Evolutionary conservation across 2,797 vertebrate genomes (phyloP).

Genomic region (Phataginus tricuspis): DNA sequence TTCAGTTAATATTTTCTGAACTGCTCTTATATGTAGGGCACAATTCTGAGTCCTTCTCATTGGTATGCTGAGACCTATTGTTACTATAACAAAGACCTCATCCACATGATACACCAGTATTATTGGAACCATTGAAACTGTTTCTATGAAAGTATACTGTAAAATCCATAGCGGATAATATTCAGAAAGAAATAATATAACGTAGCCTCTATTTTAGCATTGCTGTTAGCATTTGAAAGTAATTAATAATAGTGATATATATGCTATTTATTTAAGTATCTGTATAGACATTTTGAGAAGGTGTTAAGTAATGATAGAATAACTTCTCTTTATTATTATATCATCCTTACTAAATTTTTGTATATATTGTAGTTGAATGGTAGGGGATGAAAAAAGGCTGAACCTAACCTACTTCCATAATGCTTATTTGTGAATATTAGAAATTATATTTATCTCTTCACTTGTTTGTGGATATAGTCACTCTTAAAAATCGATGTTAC

Average conservation of each 20-base stretch:
- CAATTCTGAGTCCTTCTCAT: not conserved
- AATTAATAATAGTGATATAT: not conserved
- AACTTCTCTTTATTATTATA: not conserved
- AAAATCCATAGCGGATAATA: not conserved
- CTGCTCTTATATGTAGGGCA: not conserved
- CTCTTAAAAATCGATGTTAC: not conserved
- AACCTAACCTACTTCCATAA: not conserved
- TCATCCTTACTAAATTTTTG: not conserved
- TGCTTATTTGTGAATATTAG: slow-evolving; percentile 2
- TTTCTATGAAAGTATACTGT: not conserved
- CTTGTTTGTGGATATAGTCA: not conserved
- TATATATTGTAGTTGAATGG: not conserved
- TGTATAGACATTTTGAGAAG: not conserved
- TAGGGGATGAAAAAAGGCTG: not conserved
- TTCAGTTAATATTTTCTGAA: slow-evolving; percentile 11
- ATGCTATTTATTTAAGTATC: not conserved
- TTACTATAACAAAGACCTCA: not conserved
- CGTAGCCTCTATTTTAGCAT: not conserved
- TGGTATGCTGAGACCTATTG: not conserved
- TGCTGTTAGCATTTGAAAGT: not conserved
- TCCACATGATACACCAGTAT: not conserved
- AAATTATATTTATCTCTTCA: slow-evolving; percentile 20
- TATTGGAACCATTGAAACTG: not conserved
- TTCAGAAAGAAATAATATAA: not conserved
- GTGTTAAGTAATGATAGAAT: not conserved